Percentiles rank a stretch among this genome's conserved stretches.
Conservation (phyloP, 2,113 vertebrate species). For the Platysternon megacephalum region DNA sequence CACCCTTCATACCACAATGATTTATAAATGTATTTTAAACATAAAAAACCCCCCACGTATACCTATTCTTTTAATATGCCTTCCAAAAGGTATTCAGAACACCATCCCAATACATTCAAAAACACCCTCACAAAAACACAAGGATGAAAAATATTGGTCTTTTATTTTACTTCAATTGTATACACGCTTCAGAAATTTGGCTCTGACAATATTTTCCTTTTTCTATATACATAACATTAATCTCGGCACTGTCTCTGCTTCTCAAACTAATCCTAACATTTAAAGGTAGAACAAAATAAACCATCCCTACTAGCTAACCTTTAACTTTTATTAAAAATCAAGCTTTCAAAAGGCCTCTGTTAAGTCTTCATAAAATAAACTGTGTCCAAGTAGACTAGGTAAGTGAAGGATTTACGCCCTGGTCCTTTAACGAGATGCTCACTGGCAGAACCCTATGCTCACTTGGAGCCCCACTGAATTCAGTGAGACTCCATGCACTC, state of each 20-base stretch:
- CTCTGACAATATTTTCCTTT: background rate
- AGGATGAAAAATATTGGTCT: slow-evolving; percentile 17
- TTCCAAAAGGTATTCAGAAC: background rate
- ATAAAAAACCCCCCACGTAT: background rate
- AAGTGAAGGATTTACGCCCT: background rate
- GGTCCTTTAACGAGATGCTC: background rate
- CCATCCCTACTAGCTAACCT: slow-evolving; percentile 2
- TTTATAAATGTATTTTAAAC: background rate
- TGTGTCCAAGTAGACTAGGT: background rate
- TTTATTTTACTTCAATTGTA: slow-evolving; percentile 23
- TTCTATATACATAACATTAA: slow-evolving; percentile 5
- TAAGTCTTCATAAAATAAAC: background rate
- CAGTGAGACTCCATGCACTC: fast-evolving
- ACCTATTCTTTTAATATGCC: background rate
- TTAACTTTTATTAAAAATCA: slow-evolving; percentile 21
- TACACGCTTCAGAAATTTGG: slow-evolving; percentile 2
- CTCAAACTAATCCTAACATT: slow-evolving; percentile 12
- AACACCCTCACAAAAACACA: background rate
- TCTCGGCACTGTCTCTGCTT: slow-evolving; percentile 13
- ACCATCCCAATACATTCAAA: slow-evolving; percentile 21
- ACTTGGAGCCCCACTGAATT: background rate
- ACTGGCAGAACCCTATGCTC: fast-evolving
- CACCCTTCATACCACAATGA: background rate
- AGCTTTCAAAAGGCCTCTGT: background rate
- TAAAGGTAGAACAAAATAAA: slow-evolving; percentile 48